Base-by-base conservation (phyloP, 2,888 invertebrate genomes). In the Brachyopa scutellaris region DNA sequence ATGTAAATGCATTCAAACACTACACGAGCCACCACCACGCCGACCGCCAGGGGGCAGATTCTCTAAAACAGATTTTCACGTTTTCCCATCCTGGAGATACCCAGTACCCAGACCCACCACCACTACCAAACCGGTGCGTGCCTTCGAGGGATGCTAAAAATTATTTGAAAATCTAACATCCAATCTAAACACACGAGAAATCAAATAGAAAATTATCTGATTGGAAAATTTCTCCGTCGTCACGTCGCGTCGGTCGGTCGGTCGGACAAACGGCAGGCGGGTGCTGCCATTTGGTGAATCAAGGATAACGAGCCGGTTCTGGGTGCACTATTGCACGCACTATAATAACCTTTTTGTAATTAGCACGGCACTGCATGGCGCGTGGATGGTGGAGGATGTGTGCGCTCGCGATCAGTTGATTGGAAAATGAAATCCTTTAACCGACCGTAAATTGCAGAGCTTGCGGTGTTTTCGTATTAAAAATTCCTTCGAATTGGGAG, bases 121-220 rank as follows among this genome's bases (percentile, higher is more conserved):
- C n/a, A n/a, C n/a, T n/a, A n/a, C n/a, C n/a, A n/a, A n/a, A n/a
- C n/a, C n/a, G n/a, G 8, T 45, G 6, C 2, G 9, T 29, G 29
- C 0, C 31, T 29, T 3, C 1, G 29, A 11, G 31, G 13, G 23
- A 31, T 11, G 13, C 29, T 29, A 57, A 72, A 72, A 62, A 57
- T 36, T 61, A 78, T 78, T 66, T 29, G 45, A 61, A 66, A 73
- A 66, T 66, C n/a, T 51, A 26, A 49, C 45, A 59, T 59, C 45
- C 49, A 79, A 51, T 59, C 73, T 53, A 73, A 61, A 79, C 59
- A 79, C 40, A 79, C 61, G 51, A 66, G 61, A 61, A 79, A 74
- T 74, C 73, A 79, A 79, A 79, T 53, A 79, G 79, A 79, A 66
- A 74, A 74, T 73, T 73, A 79, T 79, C 74, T 74, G 74, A 79